Evolutionary conservation across 1,140 invertebrate species (phyloP).

Genomic region (Ceratina australensis): DNA sequence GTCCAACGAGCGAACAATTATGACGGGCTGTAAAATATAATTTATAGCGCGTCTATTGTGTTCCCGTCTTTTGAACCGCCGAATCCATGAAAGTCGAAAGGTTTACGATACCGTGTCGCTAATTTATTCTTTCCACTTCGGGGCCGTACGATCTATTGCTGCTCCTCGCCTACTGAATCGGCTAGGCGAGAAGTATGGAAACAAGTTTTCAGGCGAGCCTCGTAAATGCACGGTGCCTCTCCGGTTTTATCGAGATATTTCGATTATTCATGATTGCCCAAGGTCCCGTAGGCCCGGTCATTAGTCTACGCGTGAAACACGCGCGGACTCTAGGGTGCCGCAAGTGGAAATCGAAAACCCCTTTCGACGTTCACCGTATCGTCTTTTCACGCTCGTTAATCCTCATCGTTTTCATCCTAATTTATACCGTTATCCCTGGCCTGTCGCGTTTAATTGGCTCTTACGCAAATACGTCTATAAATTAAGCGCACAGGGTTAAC

Average conservation of each 20-base stretch:
- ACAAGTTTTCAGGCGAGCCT: constrained; percentile 37
- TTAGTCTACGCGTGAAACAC: constrained; percentile 44
- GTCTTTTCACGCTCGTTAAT: constrained; percentile 51
- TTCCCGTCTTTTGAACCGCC: constrained; percentile 1
- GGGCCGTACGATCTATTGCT: constrained; percentile 32
- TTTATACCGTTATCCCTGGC: constrained; percentile 54
- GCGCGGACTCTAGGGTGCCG: background rate
- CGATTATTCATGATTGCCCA: constrained; percentile 61
- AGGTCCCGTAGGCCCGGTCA: constrained; percentile 38
- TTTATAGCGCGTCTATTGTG: constrained; percentile 41
- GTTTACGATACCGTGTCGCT: constrained; percentile 42
- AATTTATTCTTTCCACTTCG: constrained; percentile 41
- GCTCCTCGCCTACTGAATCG: constrained; percentile 33
- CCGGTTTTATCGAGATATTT: constrained; percentile 52
- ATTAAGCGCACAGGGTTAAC: constrained; percentile 6
- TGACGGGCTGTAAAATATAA: constrained; percentile 25
- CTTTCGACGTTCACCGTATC: constrained; percentile 29
- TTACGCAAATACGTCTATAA: constrained; percentile 43
- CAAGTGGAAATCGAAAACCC: constrained; percentile 37
- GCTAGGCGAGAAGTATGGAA: constrained; percentile 15
- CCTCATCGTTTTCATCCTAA: constrained; percentile 51
- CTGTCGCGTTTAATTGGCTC: constrained; percentile 56
- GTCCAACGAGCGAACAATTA: constrained; percentile 27
- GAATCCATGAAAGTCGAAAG: background rate
- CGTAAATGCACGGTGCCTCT: constrained; percentile 34